phyloP scores from a whole-genome alignment of 1,140 invertebrate species.

The Zaprionus inermis region DNA sequence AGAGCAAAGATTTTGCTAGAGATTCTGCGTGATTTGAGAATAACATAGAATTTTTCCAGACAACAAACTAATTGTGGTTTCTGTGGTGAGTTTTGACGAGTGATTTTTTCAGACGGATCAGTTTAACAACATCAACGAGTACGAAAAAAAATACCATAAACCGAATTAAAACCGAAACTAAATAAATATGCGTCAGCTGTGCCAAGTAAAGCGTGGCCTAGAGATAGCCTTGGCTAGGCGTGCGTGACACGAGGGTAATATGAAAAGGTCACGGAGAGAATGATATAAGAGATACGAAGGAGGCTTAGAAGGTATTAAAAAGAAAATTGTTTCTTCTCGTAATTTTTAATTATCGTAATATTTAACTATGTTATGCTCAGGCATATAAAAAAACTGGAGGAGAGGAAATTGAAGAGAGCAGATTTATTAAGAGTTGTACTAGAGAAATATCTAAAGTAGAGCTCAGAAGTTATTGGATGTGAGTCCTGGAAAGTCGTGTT shows the following conservation, averaged over 20 bases:
- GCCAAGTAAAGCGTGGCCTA: constrained; percentile 50
- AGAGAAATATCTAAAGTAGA: neutral
- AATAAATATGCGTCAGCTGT: constrained; percentile 51
- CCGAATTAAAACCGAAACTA: constrained; percentile 5
- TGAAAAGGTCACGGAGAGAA: neutral
- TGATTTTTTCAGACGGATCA: constrained; percentile 23
- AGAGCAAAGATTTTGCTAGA: constrained; percentile 49
- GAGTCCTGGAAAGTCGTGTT: neutral
- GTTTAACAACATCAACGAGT: constrained; percentile 15
- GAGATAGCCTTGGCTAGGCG: neutral
- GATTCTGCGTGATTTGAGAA: constrained; percentile 56
- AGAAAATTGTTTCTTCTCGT: too few relatives aligned
- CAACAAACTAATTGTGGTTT: constrained; percentile 68
- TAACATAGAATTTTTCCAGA: constrained; percentile 59
- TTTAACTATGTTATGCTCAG: too few relatives aligned
- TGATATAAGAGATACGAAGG: neutral
- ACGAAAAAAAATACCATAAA: constrained; percentile 24
- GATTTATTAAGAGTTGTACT: neutral
- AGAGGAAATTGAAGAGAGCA: neutral
- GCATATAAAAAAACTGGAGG: too few relatives aligned
- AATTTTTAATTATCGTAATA: too few relatives aligned
- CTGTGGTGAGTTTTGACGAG: constrained; percentile 66
- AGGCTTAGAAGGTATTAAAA: too few relatives aligned
- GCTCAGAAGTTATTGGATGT: neutral
- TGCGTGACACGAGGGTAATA: constrained; percentile 9